These are phyloP conservation scores for Catamblyrhynchus diadema DNA, from an alignment of 2,797 vertebrate species.

Conservation along the genomic window DNA sequence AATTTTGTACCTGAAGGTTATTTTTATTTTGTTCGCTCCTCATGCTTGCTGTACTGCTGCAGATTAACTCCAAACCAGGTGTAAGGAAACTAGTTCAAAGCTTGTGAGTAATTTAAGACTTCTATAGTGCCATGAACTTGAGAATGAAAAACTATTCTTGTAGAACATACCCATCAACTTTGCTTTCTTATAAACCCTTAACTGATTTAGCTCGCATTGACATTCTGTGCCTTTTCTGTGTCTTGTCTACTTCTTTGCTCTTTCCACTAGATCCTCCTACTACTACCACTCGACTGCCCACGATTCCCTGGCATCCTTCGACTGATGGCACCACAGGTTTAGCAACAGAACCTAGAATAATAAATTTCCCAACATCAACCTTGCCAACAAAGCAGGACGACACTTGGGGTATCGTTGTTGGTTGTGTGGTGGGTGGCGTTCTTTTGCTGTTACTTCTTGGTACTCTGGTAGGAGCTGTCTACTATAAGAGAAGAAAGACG, in stretches of 20 bases:
- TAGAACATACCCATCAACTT: conserved; percentile 74
- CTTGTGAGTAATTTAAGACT: not conserved
- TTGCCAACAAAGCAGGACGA: conserved; percentile 83
- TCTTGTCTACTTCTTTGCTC: conserved; percentile 87
- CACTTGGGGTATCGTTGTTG: conserved; percentile 87
- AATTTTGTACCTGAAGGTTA: not conserved
- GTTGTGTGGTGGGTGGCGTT: conserved; percentile 88
- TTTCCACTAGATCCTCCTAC: conserved; percentile 95
- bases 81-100: not conserved
- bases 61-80: not conserved
- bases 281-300: conserved; percentile 85
- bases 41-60: not conserved
- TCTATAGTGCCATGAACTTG: not conserved
- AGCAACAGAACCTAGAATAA: conserved; percentile 77
- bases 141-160: conserved; percentile 82
- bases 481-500: conserved; percentile 89
- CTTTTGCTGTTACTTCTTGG: conserved; percentile 88
- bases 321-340: conserved; percentile 80
- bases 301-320: conserved; percentile 83
- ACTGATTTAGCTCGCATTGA: conserved; percentile 90
- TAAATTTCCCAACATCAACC: conserved; percentile 84
- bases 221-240: conserved; percentile 90
- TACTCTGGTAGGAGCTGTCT: conserved; percentile 83
- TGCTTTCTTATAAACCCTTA: conserved; percentile 78
- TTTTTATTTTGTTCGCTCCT: not conserved